Base-by-base conservation (phyloP, 2,888 invertebrate species). In the Portevinia maculata region DNA sequence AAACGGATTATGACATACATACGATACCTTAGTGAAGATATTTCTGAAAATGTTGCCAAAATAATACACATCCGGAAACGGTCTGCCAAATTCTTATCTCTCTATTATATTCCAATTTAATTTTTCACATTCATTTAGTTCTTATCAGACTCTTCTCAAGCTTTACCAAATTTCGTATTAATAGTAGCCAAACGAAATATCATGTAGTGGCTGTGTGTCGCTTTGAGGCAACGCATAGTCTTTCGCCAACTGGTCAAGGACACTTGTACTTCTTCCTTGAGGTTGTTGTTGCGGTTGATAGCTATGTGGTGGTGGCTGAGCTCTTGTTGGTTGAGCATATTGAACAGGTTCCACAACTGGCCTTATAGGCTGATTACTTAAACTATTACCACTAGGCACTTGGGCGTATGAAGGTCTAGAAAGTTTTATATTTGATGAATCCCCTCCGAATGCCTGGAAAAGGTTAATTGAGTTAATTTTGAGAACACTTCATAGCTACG, bases 101-200 rank as follows among this genome's bases (percentile, higher is more conserved):
- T 9, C 19, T 32, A 9, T 9, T 50, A 37, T 37, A 57, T 57
- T 64, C 64, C 13, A 46, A 55, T 11, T 69, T 62, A 48, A 57
- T 55, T 60, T 34, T 57, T 55, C 48, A 15, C 53, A 34, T 57
- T 50, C 48, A 19, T 30, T 71, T 46, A 59, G 41, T 59, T 64
- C 59, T 69, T 76, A 65, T 81, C 57, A 73, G 81, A 74, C 71
- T 81, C 64, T 73, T 76, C 37, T 41, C 73, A 48, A 21, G 30
- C 50, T 57, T 34, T 62, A 46, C 62, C 41, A 39, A 34, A 30
- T 59, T 74, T 59, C 24, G 87, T 71, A n/a, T 91, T 93, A 95
- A 90, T 94, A 96, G 89, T 95, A 94, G 87, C 96, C 96, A 88
- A 96, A 96, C 76, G 95, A 94, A 89, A 96, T 96, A 87, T 96